Conservation (phyloP, 1,140 invertebrate species). For the Drosophila serrata region DNA sequence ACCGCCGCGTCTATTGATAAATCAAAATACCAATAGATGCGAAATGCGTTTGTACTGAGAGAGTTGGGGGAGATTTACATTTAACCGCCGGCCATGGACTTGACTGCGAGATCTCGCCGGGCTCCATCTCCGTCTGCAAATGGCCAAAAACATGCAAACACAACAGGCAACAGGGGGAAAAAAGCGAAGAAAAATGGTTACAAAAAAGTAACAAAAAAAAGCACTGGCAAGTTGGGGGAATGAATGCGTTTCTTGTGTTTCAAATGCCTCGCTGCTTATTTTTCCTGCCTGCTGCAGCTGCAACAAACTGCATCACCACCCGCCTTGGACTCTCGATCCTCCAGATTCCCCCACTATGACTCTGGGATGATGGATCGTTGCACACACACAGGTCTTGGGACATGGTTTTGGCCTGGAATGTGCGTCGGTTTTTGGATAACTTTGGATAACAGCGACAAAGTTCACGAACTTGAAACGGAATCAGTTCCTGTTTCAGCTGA, state of each 20-base stretch:
- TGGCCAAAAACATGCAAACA: slow-evolving; percentile 81
- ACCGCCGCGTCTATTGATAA: slow-evolving; percentile 73
- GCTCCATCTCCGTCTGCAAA: slow-evolving; percentile 51
- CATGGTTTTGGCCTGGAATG: slow-evolving; percentile 51
- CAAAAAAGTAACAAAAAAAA: slow-evolving; percentile 29
- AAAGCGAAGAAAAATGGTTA: slow-evolving; percentile 13
- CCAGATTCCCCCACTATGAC: slow-evolving; percentile 28
- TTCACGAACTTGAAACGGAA: slow-evolving; percentile 41
- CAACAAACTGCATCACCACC: slow-evolving; percentile 24
- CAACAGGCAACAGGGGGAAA: slow-evolving; percentile 32
- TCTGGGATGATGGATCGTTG: slow-evolving; percentile 72
- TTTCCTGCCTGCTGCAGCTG: slow-evolving; percentile 34
- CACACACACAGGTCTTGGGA: slow-evolving; percentile 68
- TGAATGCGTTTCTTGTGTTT: slow-evolving; percentile 83
- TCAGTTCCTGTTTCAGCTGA: slow-evolving; percentile 7
- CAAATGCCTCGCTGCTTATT: slow-evolving; percentile 27
- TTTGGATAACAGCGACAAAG: slow-evolving; percentile 45
- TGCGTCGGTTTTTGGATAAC: slow-evolving; percentile 30
- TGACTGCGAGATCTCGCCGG: slow-evolving; percentile 29
- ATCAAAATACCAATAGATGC: slow-evolving; percentile 83
- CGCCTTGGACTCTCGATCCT: slow-evolving; percentile 6
- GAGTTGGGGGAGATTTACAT: slow-evolving; percentile 64
- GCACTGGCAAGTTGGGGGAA: slow-evolving; percentile 32
- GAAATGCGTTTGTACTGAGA: slow-evolving; percentile 36
- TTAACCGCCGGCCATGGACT: slow-evolving; percentile 69